Evolutionary conservation across 2,797 vertebrate species (phyloP).

Genomic region (Gallinago nigripennis): DNA sequence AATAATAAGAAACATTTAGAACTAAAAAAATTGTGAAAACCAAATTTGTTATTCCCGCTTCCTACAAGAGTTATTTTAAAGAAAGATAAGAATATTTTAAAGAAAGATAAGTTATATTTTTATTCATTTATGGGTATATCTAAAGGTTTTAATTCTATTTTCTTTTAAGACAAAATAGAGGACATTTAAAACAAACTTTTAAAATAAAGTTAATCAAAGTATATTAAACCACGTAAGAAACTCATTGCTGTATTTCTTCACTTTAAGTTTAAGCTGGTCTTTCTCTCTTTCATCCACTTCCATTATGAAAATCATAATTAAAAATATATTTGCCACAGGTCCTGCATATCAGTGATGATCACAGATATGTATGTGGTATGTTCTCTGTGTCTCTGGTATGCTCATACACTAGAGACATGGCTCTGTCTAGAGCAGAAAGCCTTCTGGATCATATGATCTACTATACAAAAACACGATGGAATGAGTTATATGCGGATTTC

Average conservation of each 20-base stretch:
- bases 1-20: not conserved
- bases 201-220: not conserved
- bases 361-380: not conserved
- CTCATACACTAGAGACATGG: not conserved
- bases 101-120: not conserved
- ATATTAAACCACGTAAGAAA: not conserved
- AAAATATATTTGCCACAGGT: not conserved
- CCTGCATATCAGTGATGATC: not conserved
- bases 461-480: not conserved
- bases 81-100: not conserved
- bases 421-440: not conserved
- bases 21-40: not conserved
- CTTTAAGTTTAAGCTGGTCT: not conserved
- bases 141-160: not conserved
- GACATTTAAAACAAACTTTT: not conserved
- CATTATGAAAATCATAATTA: not conserved
- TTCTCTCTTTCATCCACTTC: not conserved
- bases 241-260: not conserved
- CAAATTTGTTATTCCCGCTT: not conserved
- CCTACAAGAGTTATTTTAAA: not conserved
- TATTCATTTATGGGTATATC: not conserved
- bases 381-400: not conserved
- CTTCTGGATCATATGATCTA: not conserved
- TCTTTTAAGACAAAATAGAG: not conserved
- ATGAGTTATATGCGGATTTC: not conserved